Evolutionary conservation across 1,140 invertebrate species (phyloP), one percentile per base, ranked within the genome.

Genomic region (Drosophila subpulchrella): DNA sequence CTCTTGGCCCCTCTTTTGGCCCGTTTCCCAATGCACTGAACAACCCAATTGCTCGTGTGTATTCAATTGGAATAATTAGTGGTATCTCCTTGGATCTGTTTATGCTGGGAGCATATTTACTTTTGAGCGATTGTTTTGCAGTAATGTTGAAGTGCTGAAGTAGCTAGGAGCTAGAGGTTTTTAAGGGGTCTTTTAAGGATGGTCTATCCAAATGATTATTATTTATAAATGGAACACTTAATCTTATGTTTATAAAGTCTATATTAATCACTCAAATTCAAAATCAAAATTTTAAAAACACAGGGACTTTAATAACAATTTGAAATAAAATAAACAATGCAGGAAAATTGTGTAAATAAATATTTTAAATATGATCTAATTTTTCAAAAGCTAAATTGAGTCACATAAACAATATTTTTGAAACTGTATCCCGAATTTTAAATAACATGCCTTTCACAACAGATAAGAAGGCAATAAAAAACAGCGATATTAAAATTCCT

Each of bases 61-160:
- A 85, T 84, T 71, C 81, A 85, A 81, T 85, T 80, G 81, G 81
- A 84, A 84, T 80, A 84, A 80, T 84, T 85, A 74, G 58, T 51
- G 51, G 44, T 80, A 77, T 70, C 76, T 58, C 41, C 61, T 39
- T 2, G 59, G 55, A 68, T 68, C 84, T 65, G 46, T 55, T 65
- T 62, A 53, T 27, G 39, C 30, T 32, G 24, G 6, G 10, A 39
- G 42, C 1, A 38, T n/a, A 27, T 17, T 59, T 34, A 4, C 13
- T 11, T 32, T 51, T 44, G 20, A 62, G 15, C 12, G 15, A 61
- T 51, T 13, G n/a, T n/a, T 50, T 11, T 17, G 34, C 20, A 24
- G 34, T 30, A 8, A 13, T 47, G 44, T 5, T 4, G 6, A 10
- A 4, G 42, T 20, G 12, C 5, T 39, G 30, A 32, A 32, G 7